Evolutionary conservation across 2,113 vertebrate genomes (phyloP), one percentile per base, ranked within the genome.

Genomic region (Pontoporia blainvillei): DNA sequence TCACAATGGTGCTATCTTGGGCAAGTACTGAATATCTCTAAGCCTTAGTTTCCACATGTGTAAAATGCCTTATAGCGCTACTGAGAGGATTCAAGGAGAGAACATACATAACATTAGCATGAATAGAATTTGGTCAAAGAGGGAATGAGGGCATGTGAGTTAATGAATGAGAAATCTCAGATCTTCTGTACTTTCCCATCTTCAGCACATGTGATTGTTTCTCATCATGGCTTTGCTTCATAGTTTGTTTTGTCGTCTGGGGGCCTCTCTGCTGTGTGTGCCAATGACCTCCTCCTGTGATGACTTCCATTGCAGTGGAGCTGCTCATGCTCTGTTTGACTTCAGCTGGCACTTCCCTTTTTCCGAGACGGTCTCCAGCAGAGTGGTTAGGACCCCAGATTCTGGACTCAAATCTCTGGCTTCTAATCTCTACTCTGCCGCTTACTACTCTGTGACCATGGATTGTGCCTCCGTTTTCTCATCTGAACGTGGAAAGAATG

Each of bases 71-170:
- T 71, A 41, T 1, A 36, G 31, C 54, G 36, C 67, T 15, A 8
- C 52, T 64, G 36, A 83, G 23, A 86, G 62, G 20, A 39, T 69
- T 46, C 62, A 59, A 12, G n/a, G 85, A 9, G 25, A 49, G 23
- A 5, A 25, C 0, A 2, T 1, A 23, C 11, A 31, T 3, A 69
- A 27, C 39, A 14, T 46, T 6, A 72, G 11, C 23, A 6, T 5
- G 7, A 73, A 57, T 44, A 7, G 39, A 64, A 36, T 71, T 78
- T 62, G 13, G 64, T 57, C 4, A n/a, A 25, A 75, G 79, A 34
- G 36, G 75, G 12, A 18, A 8, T 17, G 31, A 62, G 31, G 52
- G 8, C 6, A 0, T 62, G 27, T 62, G 67, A 62, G 13, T 72
- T 57, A 66, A 7, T 36, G 67, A 59, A 52, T 18, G 15, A 31